Conservation (phyloP, 2,888 invertebrate genomes). For the Drosophila setosimentum region DNA sequence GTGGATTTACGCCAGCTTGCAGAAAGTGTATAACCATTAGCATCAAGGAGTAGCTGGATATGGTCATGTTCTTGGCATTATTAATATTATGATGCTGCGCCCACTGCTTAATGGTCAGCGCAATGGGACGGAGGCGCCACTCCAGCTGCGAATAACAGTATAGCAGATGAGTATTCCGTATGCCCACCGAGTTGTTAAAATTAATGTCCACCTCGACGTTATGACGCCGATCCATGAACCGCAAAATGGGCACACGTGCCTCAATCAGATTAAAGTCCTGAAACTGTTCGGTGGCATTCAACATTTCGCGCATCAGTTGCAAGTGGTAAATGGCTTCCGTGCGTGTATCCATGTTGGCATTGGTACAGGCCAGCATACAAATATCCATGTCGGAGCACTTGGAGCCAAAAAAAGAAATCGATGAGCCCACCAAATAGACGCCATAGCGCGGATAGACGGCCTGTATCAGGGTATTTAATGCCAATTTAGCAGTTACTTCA, state of each 20-base stretch:
- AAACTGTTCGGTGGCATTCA: constrained; percentile 82
- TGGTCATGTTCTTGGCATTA: constrained; percentile 97
- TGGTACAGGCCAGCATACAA: constrained; percentile 91
- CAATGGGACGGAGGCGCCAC: constrained; percentile 97
- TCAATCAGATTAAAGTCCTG: constrained; percentile 89
- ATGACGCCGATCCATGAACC: constrained; percentile 92
- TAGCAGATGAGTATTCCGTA: constrained; percentile 97
- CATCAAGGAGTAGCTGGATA: constrained; percentile 98
- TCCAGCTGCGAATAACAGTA: constrained; percentile 96
- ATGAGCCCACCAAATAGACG: constrained; percentile 98
- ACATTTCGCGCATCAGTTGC: constrained; percentile 79
- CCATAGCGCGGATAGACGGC: constrained; percentile 89
- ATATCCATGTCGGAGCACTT: constrained; percentile 98
- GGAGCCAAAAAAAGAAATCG: constrained; percentile 97
- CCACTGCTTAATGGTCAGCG: constrained; percentile 97
- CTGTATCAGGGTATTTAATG: constrained; percentile 41
- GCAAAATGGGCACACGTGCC: constrained; percentile 98
- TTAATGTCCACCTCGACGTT: constrained; percentile 97
- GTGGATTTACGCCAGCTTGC: constrained; percentile 93
- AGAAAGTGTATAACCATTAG: constrained; percentile 99
- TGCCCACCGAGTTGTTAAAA: constrained; percentile 98
- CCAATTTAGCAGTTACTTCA: neutral
- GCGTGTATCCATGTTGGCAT: constrained; percentile 88
- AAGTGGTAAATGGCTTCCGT: constrained; percentile 88
- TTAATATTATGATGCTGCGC: constrained; percentile 97